Evolutionary conservation across 2,888 invertebrate genomes (phyloP).

Genomic region (Pandemis corylana): DNA sequence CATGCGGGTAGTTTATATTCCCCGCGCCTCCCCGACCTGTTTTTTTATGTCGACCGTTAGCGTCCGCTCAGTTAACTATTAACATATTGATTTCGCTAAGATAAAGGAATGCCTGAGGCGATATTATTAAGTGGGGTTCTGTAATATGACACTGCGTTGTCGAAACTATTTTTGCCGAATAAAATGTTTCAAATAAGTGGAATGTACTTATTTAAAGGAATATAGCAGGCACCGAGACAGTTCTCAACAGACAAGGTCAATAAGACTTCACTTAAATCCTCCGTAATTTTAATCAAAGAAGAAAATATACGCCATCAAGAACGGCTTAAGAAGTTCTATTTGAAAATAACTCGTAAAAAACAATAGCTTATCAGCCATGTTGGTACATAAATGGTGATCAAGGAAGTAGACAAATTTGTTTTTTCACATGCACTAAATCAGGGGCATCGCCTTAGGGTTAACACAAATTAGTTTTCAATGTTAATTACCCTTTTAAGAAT

Average conservation of each 20-base stretch:
- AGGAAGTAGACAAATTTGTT: conserved; percentile 8
- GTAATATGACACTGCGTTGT: background rate
- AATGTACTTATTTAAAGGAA: background rate
- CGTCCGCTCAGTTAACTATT: conserved; percentile 59
- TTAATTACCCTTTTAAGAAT: conserved; percentile 29
- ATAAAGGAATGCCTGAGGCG: conserved; percentile 52
- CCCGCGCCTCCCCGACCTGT: conserved; percentile 52
- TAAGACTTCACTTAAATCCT: too few species aligned
- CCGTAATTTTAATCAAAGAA: too few species aligned
- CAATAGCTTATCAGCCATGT: background rate
- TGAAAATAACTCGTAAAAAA: background rate
- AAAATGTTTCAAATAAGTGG: too few species aligned
- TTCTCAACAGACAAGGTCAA: too few species aligned
- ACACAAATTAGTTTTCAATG: conserved; percentile 25
- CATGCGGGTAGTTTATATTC: conserved; percentile 74
- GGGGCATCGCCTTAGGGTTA: conserved; percentile 24
- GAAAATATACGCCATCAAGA: too few species aligned
- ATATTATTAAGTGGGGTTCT: conserved; percentile 6
- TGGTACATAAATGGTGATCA: background rate
- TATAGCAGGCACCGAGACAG: too few species aligned
- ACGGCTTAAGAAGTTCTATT: background rate
- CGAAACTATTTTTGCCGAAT: too few species aligned
- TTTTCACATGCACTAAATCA: conserved; percentile 14
- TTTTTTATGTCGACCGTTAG: conserved; percentile 64
- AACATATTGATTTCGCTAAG: conserved; percentile 73